Percentiles rank a stretch among this genome's conserved stretches.
phyloP scores from a whole-genome alignment of 2,888 invertebrate species.

The Melinopterus prodromus region DNA sequence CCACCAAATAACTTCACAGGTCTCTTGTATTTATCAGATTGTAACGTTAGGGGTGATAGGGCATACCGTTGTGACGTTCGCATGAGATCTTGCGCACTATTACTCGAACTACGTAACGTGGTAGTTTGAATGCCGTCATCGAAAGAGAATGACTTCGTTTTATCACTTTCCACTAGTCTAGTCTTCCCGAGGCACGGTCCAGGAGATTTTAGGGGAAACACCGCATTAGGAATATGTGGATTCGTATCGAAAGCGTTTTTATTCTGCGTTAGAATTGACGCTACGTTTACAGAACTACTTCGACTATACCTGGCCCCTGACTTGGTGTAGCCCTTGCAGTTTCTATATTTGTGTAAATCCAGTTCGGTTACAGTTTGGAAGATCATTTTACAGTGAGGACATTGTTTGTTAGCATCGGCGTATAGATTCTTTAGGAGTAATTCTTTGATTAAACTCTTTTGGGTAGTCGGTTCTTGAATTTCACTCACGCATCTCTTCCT shows the following conservation, averaged over 20 bases:
- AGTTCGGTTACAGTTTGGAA: conserved; percentile 84
- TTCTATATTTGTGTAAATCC: conserved; percentile 80
- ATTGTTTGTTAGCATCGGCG: conserved; percentile 71
- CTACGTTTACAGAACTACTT: conserved; percentile 60
- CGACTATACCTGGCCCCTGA: conserved; percentile 56
- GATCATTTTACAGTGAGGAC: conserved; percentile 79
- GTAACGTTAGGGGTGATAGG: conserved; percentile 51
- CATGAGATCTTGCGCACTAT: conserved; percentile 39
- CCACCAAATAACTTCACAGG: conserved; percentile 78
- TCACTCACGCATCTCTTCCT: conserved; percentile 60
- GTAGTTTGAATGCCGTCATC: conserved; percentile 52
- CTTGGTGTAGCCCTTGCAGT: conserved; percentile 72
- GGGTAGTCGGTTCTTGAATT: conserved; percentile 54
- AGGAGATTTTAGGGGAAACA: conserved; percentile 77
- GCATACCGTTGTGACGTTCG: conserved; percentile 47
- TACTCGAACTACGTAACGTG: conserved; percentile 40
- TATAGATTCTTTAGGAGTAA: conserved; percentile 76
- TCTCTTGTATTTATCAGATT: conserved; percentile 51
- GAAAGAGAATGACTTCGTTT: conserved; percentile 59
- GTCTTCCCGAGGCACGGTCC: conserved; percentile 86
- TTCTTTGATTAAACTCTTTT: conserved; percentile 73
- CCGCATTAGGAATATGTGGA: conserved; percentile 55
- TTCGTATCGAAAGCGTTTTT: conserved; percentile 60
- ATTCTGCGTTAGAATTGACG: conserved; percentile 60
- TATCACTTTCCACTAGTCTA: conserved; percentile 73